Conservation (phyloP, 1,140 invertebrate genomes). For the Dryas iulia region DNA sequence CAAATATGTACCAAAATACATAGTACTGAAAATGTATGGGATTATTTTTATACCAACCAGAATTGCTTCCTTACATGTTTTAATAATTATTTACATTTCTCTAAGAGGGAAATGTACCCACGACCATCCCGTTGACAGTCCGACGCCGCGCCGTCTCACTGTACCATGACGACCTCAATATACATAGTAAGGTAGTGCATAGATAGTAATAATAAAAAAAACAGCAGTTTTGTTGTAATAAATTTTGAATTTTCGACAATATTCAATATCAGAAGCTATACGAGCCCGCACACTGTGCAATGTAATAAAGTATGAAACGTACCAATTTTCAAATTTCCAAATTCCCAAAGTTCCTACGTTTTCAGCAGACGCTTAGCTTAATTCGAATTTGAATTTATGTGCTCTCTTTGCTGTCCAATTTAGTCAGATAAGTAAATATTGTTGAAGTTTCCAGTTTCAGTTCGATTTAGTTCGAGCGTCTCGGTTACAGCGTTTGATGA, state of each 20-base stretch:
- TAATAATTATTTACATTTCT: no score
- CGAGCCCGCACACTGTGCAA: neutral
- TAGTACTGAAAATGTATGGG: no score
- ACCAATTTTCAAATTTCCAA: slow-evolving; percentile 15
- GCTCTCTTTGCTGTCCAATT: slow-evolving; percentile 34
- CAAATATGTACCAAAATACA: no score
- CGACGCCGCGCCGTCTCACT: no score
- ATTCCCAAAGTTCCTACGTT: slow-evolving; percentile 12
- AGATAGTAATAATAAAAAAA: neutral
- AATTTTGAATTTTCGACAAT: slow-evolving; percentile 1
- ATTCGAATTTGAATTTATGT: slow-evolving; percentile 35
- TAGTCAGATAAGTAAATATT: slow-evolving; percentile 32
- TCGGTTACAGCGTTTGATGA: neutral
- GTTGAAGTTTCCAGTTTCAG: slow-evolving; percentile 30
- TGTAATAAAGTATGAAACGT: slow-evolving; percentile 11
- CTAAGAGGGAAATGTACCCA: no score
- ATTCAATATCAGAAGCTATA: slow-evolving; percentile 6
- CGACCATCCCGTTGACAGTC: no score
- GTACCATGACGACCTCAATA: no score
- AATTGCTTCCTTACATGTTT: no score
- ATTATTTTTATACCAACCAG: no score
- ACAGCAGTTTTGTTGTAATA: neutral
- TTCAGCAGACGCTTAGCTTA: slow-evolving; percentile 20
- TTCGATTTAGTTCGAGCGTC: slow-evolving; percentile 21
- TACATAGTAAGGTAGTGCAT: no score